Conservation (phyloP, 2,113 vertebrate genomes). For the Felis catus region F.catus_Fca126_mat1.0 CM031420.1:30903501-30904000, state of each 20-base stretch:
- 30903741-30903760: constrained; percentile 66
- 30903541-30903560: constrained; percentile 5
- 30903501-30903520: not conserved
- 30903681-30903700: constrained; percentile 69
- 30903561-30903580: constrained; percentile 63
- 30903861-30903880: too few relatives aligned
- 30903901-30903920: too few relatives aligned
- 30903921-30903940: too few relatives aligned
- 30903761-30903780: constrained; percentile 55
- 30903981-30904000: too few relatives aligned
- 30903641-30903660: constrained; percentile 66
- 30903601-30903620: constrained; percentile 64
- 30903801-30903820: not conserved
- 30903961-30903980: too few relatives aligned
- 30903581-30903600: constrained; percentile 63
- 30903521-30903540: constrained; percentile 30
- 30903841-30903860: too few relatives aligned
- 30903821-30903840: not conserved
- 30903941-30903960: too few relatives aligned
- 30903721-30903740: constrained; percentile 63
- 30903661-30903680: constrained; percentile 67
- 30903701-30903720: constrained; percentile 72
- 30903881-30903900: too few relatives aligned
- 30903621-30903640: constrained; percentile 70
- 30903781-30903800: not conserved